Evolutionary conservation across 2,888 invertebrate genomes (phyloP), one percentile per base, ranked within the genome.

Genomic region (Lithophane leautieri): DNA sequence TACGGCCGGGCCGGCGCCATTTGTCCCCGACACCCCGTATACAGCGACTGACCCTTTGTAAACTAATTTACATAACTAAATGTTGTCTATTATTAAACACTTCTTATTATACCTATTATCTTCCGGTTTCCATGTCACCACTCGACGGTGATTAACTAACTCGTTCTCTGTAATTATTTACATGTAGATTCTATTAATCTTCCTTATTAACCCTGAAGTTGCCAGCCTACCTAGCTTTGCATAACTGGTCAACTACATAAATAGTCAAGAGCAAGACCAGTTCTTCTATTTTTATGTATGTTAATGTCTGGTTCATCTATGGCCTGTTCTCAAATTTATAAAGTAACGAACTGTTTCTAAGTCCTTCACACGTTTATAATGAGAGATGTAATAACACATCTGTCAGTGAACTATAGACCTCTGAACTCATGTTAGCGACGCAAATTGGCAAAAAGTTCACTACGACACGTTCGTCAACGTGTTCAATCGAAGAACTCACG

Each of bases 401-500:
- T 76, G 67, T 61, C 80, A 71, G 65, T 78, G 73, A 82, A 83
- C 85, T 66, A 69, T 77, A 83, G 79, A 76, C 60, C 71, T 74
- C 54, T 78, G 72, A 84, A 77, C 78, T 74, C 68, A 19, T 67
- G 79, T 70, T 72, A 74, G 56, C 70, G 70, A 61, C 54, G 68
- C 62, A 73, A 79, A 82, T 79, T 82, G 78, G 82, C 84, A 82
- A 85, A 82, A 86, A 82, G 71, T 82, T 68, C n/a, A 72, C 44
- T 74, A 52, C 42, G 69, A 75, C 75, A 80, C 58, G 71, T 82
- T 77, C 66, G 42, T 73, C 76, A 71, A 83, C 66, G 73, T 73
- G 69, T 78, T 67, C 42, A 76, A 78, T 73, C 34, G 44, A 47
- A 63, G 34, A 60, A 70, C 60, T 70, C 81, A 81, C 79, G 78